Percentiles rank a stretch among this genome's conserved stretches.
Conservation (phyloP, 2,888 invertebrate species). For the Napeogenes sylphis region DNA sequence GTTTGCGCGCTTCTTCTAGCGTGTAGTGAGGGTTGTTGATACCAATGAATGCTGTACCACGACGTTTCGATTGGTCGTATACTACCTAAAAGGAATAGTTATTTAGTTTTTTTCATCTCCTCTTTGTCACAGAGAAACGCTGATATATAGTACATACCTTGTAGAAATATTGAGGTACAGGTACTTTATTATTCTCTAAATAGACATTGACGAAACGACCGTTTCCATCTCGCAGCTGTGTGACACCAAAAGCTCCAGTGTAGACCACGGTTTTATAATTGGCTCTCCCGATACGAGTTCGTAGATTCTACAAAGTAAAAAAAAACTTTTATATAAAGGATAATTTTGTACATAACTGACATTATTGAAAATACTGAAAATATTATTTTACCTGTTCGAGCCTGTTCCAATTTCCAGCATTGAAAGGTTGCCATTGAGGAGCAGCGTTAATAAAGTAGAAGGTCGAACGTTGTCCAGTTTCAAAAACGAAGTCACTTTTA, state of each 20-base stretch:
- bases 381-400: constrained; percentile 46
- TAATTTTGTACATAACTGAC: too few relatives aligned
- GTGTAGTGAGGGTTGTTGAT: constrained; percentile 80
- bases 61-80: constrained; percentile 66
- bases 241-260: constrained; percentile 79
- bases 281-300: constrained; percentile 46
- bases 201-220: constrained; percentile 60
- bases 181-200: constrained; percentile 57
- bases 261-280: constrained; percentile 66
- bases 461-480: constrained; percentile 69
- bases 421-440: constrained; percentile 79
- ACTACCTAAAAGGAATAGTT: constrained; percentile 58
- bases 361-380: too few relatives aligned
- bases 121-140: background rate
- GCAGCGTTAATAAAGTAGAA: constrained; percentile 78
- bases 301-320: constrained; percentile 30
- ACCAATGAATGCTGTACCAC: constrained; percentile 78
- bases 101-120: background rate
- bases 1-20: constrained; percentile 49
- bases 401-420: constrained; percentile 68
- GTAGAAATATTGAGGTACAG: constrained; percentile 64
- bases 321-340: too few relatives aligned
- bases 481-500: constrained; percentile 75
- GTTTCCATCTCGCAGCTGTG: constrained; percentile 70
- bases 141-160: constrained; percentile 45